These are phyloP conservation scores for Platysternon megacephalum DNA, from an alignment of 2,113 vertebrate genomes.

Conservation along the genomic window DNA sequence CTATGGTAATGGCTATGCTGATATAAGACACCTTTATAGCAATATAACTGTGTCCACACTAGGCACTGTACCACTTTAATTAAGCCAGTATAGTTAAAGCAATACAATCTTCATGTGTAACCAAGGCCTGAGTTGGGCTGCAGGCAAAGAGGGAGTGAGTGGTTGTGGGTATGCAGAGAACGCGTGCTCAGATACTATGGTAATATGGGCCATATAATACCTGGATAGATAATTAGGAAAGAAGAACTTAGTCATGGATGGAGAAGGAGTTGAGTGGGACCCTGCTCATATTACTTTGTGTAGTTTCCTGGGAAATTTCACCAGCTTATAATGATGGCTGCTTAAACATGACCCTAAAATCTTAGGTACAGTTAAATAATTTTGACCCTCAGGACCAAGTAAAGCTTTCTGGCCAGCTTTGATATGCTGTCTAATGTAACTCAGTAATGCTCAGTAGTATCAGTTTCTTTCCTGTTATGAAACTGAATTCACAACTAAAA, in stretches of 20 bases:
- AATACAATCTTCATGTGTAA: accelerated
- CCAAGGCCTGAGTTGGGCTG: neutral
- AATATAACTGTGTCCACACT: neutral
- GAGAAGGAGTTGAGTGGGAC: neutral
- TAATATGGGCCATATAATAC: neutral
- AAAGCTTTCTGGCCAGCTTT: neutral
- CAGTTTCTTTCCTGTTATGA: neutral
- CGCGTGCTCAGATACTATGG: neutral
- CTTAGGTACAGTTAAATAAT: neutral
- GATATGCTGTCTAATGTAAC: neutral
- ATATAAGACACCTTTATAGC: neutral
- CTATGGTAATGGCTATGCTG: neutral
- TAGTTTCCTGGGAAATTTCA: neutral
- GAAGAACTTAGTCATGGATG: neutral
- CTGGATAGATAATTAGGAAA: neutral
- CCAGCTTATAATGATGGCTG: neutral
- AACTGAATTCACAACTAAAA: neutral
- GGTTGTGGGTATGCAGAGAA: neutral
- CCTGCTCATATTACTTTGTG: neutral
- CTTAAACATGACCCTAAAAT: neutral
- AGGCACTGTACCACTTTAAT: neutral
- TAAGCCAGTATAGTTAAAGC: neutral
- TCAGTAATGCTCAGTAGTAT: neutral
- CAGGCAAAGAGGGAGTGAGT: neutral
- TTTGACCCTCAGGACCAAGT: neutral